Evolutionary conservation across 2,888 invertebrate genomes (phyloP), one percentile per base, ranked within the genome.

Genomic region (Drosophila falleni): DNA sequence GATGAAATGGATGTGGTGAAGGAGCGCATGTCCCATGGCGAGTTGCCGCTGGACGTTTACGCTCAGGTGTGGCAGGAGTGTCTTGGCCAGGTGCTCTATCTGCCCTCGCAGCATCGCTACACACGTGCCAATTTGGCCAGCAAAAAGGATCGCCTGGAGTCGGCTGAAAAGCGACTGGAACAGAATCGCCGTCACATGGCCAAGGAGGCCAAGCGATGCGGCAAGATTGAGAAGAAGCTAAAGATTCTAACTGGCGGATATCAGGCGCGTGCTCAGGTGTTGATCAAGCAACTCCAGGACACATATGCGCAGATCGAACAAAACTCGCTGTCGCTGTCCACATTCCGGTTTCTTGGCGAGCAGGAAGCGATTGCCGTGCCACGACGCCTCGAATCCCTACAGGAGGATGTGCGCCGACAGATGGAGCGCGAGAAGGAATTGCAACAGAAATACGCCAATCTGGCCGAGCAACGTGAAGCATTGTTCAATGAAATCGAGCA

Each of bases 21-120:
- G 90, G 95, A 95, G 63, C 98, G 98, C 46, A 99, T 99, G 99
- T 96, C 96, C 0, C 99, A 99, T 90, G 98, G 98, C 0, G 98
- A 99, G 39, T 94, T 99, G 49, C 96, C 98, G 1, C 93, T 97
- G 50, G 98, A 99, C 79, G 96, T 97, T 0, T 98, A 98, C 91
- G 96, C 96, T 10, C 98, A 98, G 93, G 98, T 98, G 44, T 99
- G 99, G 99, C 97, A 98, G 91, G 98, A 99, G 93, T 99, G 99
- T 92, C 94, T 98, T 54, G 95, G 97, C 0, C 98, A 98, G 94
- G 97, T 97, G 73, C 94, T 99, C 29, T 99, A 97, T 92, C 93
- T 99, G 68, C 98, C 99, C 0, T 96, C 96, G 50, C 97, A 98
- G 93, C 96, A 96, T 91, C 94, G 97, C 69, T 99, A 98, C 90